phyloP scores from a whole-genome alignment of 2,797 vertebrate genomes.

The Lophura swinhoii region DNA sequence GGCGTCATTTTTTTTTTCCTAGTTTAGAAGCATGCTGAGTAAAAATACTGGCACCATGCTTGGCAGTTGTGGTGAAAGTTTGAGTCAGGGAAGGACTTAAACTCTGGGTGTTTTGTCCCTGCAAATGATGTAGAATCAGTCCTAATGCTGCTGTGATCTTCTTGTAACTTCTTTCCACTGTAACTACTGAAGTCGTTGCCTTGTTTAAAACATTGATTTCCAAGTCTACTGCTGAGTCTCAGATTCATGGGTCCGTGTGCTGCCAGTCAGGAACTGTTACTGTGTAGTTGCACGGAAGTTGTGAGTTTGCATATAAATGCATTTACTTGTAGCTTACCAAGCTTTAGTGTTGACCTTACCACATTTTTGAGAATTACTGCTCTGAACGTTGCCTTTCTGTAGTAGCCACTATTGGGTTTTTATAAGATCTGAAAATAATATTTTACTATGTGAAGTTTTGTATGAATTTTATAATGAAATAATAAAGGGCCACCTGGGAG shows the following conservation, averaged over 20 bases:
- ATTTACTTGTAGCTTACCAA: background rate
- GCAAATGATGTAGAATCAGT: background rate
- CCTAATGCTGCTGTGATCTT: background rate
- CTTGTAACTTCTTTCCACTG: background rate
- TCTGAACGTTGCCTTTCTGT: background rate
- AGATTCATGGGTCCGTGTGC: background rate
- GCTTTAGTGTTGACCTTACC: background rate
- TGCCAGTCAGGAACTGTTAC: background rate
- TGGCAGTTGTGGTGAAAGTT: background rate
- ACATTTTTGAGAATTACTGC: background rate
- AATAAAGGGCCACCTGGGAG: background rate
- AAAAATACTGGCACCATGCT: background rate
- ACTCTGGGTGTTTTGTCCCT: accelerated
- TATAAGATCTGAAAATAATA: background rate
- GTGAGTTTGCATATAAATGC: background rate
- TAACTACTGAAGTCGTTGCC: background rate
- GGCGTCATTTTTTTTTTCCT: accelerated
- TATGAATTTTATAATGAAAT: background rate
- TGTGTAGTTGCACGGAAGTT: background rate
- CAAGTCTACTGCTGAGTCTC: background rate
- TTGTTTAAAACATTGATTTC: background rate
- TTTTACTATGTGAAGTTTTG: background rate
- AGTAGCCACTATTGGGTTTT: background rate
- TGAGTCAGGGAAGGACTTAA: background rate
- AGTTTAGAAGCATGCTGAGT: background rate